Evolutionary conservation across 2,888 invertebrate genomes (phyloP), one percentile per base, ranked within the genome.

Genomic region (Anthophora plumipes): DNA sequence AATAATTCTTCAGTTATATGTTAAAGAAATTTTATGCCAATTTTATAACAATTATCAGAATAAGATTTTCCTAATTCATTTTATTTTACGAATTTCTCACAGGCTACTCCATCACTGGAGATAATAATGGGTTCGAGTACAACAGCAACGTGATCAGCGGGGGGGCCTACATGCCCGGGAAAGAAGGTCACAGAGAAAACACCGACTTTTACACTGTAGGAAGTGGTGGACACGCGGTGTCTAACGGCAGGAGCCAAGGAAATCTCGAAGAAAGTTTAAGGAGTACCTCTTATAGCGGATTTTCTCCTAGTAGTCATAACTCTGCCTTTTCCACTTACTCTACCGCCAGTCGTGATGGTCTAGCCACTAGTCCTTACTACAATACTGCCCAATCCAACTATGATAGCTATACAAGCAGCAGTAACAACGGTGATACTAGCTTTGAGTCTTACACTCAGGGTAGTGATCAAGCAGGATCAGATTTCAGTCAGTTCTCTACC

Each of bases 281-380:
- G 59, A 81, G 74, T 31, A 82, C 57, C 55, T 77, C 85, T 5
- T 86, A 86, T 41, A 88, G 72, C 25, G 86, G 85, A 39, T 88
- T 87, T 52, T 76, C 87, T 6, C 69, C 81, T 8, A 80, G 71
- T 31, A 67, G 85, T 14, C 85, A 88, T 7, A 73, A 79, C 14
- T 59, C 69, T 57, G 84, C 78, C 1, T 89, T 77, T 22, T 68
- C 77, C 48, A 81, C 78, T 43, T 74, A 79, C n/a, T 48, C 79
- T 11, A 69, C 61, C 14, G 69, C 54, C 74, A 85, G 31, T 14
- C 79, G 67, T 25, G 87, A 77, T 43, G 85, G 54, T 64, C 66
- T 73, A n/a, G 79, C 41, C 14, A 71, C 85, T 17, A 82, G 83
- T 22, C 76, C 90, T 8, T 89, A 91, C 68, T 77, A 82, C 12